A percentile compares a stretch with the other conserved stretches of the same genome.
phyloP scores from a whole-genome alignment of 2,797 vertebrate species.

The Enoplosus armatus region DNA sequence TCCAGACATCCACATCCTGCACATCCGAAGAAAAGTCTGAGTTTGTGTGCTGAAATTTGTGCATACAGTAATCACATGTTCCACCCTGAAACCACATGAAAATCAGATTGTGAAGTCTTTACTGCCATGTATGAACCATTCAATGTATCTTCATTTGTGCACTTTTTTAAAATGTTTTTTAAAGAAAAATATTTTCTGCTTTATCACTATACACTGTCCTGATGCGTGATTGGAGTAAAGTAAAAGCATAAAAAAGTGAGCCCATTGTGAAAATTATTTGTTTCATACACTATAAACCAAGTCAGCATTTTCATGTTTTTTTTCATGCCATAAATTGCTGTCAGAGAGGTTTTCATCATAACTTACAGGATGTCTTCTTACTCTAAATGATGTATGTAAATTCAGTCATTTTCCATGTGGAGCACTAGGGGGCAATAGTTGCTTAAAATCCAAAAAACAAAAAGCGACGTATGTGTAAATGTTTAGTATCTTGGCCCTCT shows the following conservation, averaged over 20 bases:
- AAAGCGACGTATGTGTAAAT: neutral
- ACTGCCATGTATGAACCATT: neutral
- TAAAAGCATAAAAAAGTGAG: neutral
- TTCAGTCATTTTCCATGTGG: constrained; percentile 18
- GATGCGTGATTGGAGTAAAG: neutral
- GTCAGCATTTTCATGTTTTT: neutral
- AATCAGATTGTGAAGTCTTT: constrained; percentile 14
- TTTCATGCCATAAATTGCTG: neutral
- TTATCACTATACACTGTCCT: constrained; percentile 5
- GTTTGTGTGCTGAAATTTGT: constrained; percentile 13
- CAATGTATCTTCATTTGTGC: neutral
- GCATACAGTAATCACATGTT: neutral
- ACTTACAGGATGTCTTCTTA: neutral
- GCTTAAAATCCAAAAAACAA: constrained; percentile 1
- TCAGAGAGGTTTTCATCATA: neutral
- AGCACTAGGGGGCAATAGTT: constrained; percentile 72
- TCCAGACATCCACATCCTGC: constrained; percentile 94
- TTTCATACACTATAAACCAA: neutral
- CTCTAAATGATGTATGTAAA: constrained; percentile 1
- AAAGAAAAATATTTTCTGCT: neutral
- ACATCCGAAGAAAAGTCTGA: constrained; percentile 72
- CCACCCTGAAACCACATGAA: neutral
- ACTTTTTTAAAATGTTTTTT: constrained; percentile 12
- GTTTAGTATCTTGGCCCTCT: neutral
- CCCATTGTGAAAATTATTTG: neutral